Percentiles rank a stretch among this genome's conserved stretches.
Evolutionary conservation across 1,140 invertebrate species (phyloP).

Genomic region (Physella acuta): DNA sequence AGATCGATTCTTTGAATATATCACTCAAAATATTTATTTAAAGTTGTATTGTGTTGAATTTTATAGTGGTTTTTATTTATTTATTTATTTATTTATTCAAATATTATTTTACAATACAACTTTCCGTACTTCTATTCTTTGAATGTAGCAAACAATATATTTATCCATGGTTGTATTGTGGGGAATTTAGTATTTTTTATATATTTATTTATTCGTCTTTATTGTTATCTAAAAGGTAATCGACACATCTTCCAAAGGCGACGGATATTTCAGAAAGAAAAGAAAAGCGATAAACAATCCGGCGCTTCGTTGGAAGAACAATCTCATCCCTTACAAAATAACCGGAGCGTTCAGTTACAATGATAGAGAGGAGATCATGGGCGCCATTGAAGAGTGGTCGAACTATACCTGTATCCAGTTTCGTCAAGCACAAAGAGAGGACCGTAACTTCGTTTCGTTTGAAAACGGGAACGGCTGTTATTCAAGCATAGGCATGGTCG

Average conservation of each 20-base stretch:
- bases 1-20: too few relatives aligned
- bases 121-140: not conserved
- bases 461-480: constrained; percentile 12
- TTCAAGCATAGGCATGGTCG: constrained; percentile 22
- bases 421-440: not conserved
- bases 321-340: not conserved
- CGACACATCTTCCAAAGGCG: too few relatives aligned
- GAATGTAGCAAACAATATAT: not conserved
- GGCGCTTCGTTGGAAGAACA: not conserved
- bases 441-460: not conserved
- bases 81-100: too few relatives aligned
- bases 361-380: not conserved
- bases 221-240: too few relatives aligned
- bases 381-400: constrained; percentile 3
- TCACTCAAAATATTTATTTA: too few relatives aligned
- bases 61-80: too few relatives aligned
- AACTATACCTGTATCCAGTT: constrained; percentile 6
- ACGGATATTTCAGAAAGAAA: not conserved
- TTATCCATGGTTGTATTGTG: not conserved
- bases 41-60: too few relatives aligned
- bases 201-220: too few relatives aligned
- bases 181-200: not conserved
- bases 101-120: not conserved
- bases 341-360: not conserved
- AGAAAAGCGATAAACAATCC: not conserved